A percentile compares a stretch with the other conserved stretches of the same genome.
Evolutionary conservation across 2,797 vertebrate species (phyloP).

Genomic region (Rhinogobio ventralis): DNA sequence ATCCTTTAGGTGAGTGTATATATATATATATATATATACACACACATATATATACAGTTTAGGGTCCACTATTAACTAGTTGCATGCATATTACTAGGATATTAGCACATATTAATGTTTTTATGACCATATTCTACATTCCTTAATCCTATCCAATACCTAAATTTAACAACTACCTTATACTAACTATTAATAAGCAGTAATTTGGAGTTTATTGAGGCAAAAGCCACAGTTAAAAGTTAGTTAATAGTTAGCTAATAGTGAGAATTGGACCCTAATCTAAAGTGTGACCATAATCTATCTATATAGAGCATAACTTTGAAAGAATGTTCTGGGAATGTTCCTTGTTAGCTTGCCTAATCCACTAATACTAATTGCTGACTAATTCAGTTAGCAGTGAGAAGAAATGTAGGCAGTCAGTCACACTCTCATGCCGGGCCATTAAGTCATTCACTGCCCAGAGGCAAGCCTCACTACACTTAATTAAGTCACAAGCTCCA

Average conservation of each 20-base stretch:
- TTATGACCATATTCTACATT: too few species aligned
- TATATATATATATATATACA: too few species aligned
- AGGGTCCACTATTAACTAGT: not conserved
- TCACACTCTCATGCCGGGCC: constrained; percentile 51
- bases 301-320: not conserved
- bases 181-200: not conserved
- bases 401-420: constrained; percentile 41
- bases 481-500: constrained; percentile 66
- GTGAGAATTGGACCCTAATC: not conserved
- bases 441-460: constrained; percentile 57
- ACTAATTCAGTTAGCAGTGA: constrained; percentile 52
- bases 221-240: not conserved
- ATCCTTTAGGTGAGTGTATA: too few species aligned
- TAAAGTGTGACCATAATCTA: not conserved
- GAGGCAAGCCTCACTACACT: constrained; percentile 59
- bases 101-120: too few species aligned
- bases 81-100: not conserved
- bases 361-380: constrained; percentile 23
- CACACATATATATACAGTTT: too few species aligned
- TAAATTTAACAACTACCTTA: not conserved
- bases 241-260: not conserved
- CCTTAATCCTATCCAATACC: not conserved
- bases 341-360: constrained; percentile 17
- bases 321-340: constrained; percentile 4
- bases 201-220: not conserved